These are phyloP conservation scores for Acanthochromis polyacanthus DNA, from an alignment of 2,113 vertebrate species.

Conservation along the genomic window DNA sequence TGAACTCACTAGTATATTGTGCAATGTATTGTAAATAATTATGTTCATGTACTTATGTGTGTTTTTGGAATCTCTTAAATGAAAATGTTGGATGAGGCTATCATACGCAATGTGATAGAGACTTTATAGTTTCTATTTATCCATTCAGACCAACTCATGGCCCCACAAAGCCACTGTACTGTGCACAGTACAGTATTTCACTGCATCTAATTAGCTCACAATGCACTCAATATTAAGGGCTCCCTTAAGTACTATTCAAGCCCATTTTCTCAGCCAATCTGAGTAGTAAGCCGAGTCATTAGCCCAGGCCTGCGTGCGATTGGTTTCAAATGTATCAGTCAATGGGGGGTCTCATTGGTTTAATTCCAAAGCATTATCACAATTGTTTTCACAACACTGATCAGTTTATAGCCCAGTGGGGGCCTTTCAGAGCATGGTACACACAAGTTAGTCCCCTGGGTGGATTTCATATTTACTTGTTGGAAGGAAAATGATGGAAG, in stretches of 20 bases:
- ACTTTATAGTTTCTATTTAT: slow-evolving; percentile 14
- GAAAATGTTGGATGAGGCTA: slow-evolving; percentile 19
- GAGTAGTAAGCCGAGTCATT: slow-evolving; percentile 82
- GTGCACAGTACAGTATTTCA: slow-evolving; percentile 68
- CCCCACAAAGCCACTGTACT: slow-evolving; percentile 23
- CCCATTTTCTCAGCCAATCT: slow-evolving; percentile 79
- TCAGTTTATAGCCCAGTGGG: slow-evolving; percentile 86
- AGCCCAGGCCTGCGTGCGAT: slow-evolving; percentile 76
- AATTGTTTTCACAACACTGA: slow-evolving; percentile 87
- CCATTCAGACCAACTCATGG: slow-evolving; percentile 7
- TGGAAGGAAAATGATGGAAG: slow-evolving; percentile 10
- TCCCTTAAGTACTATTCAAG: slow-evolving; percentile 83
- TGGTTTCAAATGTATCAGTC: slow-evolving; percentile 82
- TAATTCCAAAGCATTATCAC: slow-evolving; percentile 85
- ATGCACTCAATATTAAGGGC: slow-evolving; percentile 77
- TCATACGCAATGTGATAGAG: slow-evolving; percentile 8
- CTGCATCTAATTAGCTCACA: slow-evolving; percentile 78
- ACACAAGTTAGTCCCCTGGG: slow-evolving; percentile 69
- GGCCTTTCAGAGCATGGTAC: slow-evolving; percentile 72
- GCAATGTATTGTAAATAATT: too few relatives aligned
- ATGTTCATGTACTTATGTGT: not conserved
- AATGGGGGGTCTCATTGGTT: slow-evolving; percentile 77
- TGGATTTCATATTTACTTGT: slow-evolving; percentile 61
- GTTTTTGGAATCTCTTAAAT: slow-evolving; percentile 21
- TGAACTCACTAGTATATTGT: too few relatives aligned